Base-by-base conservation (phyloP, 1,140 invertebrate species). In the Caenorhabditis inopinata region DNA sequence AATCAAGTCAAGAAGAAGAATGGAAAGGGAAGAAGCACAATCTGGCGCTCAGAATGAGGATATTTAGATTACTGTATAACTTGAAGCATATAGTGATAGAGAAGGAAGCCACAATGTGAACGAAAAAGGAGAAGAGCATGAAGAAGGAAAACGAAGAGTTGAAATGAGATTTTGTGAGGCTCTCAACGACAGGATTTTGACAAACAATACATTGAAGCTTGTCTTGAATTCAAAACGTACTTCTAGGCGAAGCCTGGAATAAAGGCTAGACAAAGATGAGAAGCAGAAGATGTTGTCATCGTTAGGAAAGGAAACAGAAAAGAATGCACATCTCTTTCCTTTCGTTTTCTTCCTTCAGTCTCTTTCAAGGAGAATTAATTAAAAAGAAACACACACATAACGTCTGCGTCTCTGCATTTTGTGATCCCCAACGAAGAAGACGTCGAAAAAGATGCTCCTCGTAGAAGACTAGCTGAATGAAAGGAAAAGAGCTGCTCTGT, bases 151-250 rank as follows among this genome's bases (percentile, higher is more conserved):
- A 42, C 18, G 23, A 68, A 68, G 58, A 16, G 32, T 38, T 29
- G 32, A 68, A 68, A 68, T 68, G 58, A 68, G 58, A 68, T 68
- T 68, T 68, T n/a, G n/a, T n/a, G n/a, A n/a, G n/a, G n/a, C n/a
- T 68, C 16, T 12, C 58, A 38, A 38, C 32, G 38, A 38, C n/a
- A 68, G 6, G n/a, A 68, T 32, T 16, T 18, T 68, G 32, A 42
- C 32, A 38, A 68, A 68, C 58, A 42, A 68, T 32, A 12, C 16
- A 3, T 14, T 14, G 32, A 18, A 18, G 58, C 32, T 68, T 38
- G n/a, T 7, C 35, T 7, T 3, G 25, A 7, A 38, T 62, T 32
- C 53, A 62, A 29, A 29, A 32, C 7, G 4, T n/a, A 38, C 58
- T 68, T 32, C 27, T 16, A 23, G 2, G 53, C n/a, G 58, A 18